Conservation (phyloP, 2,113 vertebrate species). For the Sinocyclocheilus anshuiensis region DNA sequence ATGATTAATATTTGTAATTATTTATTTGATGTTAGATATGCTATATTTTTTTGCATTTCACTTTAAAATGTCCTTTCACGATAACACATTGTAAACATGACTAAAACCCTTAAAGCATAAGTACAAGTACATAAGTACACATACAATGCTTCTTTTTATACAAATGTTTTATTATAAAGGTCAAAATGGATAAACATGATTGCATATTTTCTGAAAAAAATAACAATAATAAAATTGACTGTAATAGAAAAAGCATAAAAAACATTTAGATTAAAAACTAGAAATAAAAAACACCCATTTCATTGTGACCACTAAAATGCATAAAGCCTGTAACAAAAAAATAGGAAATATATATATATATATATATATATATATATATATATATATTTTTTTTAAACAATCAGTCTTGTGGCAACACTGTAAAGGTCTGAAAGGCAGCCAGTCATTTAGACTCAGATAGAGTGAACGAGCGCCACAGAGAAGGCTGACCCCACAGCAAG, state of each 20-base stretch:
- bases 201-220: not conserved
- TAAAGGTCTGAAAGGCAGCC: not conserved
- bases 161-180: not conserved
- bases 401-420: not conserved
- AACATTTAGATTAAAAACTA: too few relatives aligned
- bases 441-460: slow-evolving; percentile 64
- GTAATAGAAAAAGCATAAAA: not conserved
- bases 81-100: not conserved
- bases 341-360: too few relatives aligned
- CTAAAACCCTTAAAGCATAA: not conserved
- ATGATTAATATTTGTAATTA: not conserved
- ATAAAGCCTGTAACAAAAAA: not conserved
- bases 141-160: not conserved
- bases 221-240: not conserved
- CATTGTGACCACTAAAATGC: not conserved
- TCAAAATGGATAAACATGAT: not conserved
- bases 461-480: slow-evolving; percentile 82
- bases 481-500: slow-evolving; percentile 84
- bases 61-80: not conserved
- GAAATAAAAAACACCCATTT: not conserved
- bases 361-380: too few relatives aligned
- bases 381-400: not conserved
- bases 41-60: not conserved
- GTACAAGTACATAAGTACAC: too few relatives aligned
- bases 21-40: not conserved